Conservation (phyloP, 2,888 invertebrate species). For the Embidobia sp. region DNA sequence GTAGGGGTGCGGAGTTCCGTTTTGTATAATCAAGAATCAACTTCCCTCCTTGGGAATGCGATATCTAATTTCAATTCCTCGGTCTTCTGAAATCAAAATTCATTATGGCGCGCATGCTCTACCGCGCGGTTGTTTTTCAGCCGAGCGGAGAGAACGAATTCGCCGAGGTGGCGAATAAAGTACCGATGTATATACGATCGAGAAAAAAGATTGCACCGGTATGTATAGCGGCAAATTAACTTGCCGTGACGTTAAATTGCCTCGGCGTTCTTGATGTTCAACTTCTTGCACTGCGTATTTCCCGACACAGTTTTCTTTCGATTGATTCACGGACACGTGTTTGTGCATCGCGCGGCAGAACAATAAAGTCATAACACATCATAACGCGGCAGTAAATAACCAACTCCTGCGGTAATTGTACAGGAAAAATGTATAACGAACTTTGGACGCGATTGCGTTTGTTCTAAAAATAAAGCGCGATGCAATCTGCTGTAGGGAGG, state of each 20-base stretch:
- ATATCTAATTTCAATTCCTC: conserved; percentile 31
- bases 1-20: conserved; percentile 13
- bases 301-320: conserved; percentile 55
- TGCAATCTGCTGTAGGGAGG: conserved; percentile 4
- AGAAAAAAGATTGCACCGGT: conserved; percentile 60
- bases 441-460: conserved; percentile 4
- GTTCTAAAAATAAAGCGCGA: conserved; percentile 23
- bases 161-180: conserved; percentile 59
- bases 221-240: conserved; percentile 64
- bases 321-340: conserved; percentile 54
- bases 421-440: conserved; percentile 27
- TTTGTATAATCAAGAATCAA: conserved; percentile 12
- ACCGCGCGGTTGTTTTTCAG: conserved; percentile 45
- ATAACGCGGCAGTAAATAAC: conserved; percentile 30
- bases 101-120: conserved; percentile 47
- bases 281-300: conserved; percentile 48
- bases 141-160: conserved; percentile 57
- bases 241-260: conserved; percentile 63
- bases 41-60: background rate
- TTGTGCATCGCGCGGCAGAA: conserved; percentile 30
- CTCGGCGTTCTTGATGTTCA: conserved; percentile 44
- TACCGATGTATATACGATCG: conserved; percentile 50
- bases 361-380: conserved; percentile 55
- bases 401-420: conserved; percentile 21
- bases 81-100: conserved; percentile 39